phyloP scores from a whole-genome alignment of 2,888 invertebrate species.

The Tigriopus californicus region DNA sequence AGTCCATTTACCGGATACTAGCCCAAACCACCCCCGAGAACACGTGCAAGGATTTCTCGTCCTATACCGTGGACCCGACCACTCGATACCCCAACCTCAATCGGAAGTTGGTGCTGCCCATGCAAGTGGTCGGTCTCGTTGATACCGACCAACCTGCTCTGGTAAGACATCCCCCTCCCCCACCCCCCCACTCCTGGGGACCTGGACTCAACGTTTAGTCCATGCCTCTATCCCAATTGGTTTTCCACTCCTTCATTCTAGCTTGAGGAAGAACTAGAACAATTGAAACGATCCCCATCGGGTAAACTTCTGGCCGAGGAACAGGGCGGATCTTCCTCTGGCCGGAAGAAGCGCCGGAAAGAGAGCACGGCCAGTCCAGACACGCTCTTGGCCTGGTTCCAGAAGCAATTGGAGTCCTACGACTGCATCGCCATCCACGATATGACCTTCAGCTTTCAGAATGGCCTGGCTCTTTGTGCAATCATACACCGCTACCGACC shows the following conservation, averaged over 20 bases:
- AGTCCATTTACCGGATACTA: constrained; percentile 69
- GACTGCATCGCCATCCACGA: constrained; percentile 35
- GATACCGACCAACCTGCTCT: constrained; percentile 45
- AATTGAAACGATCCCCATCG: too few species aligned
- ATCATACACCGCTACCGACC: constrained; percentile 71
- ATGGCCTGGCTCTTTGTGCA: constrained; percentile 45
- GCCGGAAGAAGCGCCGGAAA: background rate
- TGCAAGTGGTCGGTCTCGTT: constrained; percentile 44
- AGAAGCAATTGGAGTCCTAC: constrained; percentile 46
- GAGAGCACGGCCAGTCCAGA: constrained; percentile 52
- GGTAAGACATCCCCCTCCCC: too few species aligned
- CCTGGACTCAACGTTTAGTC: too few species aligned
- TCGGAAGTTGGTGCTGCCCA: constrained; percentile 48
- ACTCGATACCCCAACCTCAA: constrained; percentile 71
- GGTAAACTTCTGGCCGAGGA: too few species aligned
- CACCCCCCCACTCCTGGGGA: too few species aligned
- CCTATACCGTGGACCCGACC: constrained; percentile 67
- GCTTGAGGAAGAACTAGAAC: too few species aligned
- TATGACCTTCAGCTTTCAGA: constrained; percentile 28
- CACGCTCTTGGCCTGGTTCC: constrained; percentile 55
- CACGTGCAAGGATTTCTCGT: constrained; percentile 65
- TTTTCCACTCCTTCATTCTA: too few species aligned
- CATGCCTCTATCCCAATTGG: too few species aligned
- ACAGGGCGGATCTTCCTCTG: background rate
- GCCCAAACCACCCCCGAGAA: constrained; percentile 95